Conservation (phyloP, 1,140 invertebrate species). For the Schmidtea mediterranea region DNA sequence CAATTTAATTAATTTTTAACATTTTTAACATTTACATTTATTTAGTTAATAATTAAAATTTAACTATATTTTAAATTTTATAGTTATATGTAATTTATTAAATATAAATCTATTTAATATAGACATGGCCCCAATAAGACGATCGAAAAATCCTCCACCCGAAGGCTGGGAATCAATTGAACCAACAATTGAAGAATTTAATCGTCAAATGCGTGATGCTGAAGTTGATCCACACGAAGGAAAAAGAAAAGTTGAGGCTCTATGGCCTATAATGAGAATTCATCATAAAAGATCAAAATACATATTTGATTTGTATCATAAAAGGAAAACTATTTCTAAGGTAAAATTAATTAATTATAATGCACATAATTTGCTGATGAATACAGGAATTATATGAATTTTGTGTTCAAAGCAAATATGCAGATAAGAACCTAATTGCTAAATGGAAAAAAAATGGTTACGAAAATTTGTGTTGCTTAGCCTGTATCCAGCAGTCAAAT, state of each 20-base stretch:
- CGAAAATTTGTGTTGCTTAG: constrained; percentile 90
- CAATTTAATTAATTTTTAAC: too few relatives aligned
- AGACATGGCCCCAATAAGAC: constrained; percentile 84
- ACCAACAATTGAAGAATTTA: constrained; percentile 81
- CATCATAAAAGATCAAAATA: constrained; percentile 93
- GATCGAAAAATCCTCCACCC: constrained; percentile 69
- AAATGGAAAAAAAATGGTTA: constrained; percentile 99
- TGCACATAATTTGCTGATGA: too few relatives aligned
- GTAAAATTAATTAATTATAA: too few relatives aligned
- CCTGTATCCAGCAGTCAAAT: constrained; percentile 88
- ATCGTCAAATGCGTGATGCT: constrained; percentile 94
- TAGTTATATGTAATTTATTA: too few relatives aligned
- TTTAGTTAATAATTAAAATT: too few relatives aligned
- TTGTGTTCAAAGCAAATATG: constrained; percentile 81
- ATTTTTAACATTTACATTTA: too few relatives aligned
- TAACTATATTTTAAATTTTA: too few relatives aligned
- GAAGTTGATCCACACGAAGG: constrained; percentile 95
- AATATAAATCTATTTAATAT: too few relatives aligned
- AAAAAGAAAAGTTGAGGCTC: constrained; percentile 80
- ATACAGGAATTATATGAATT: constrained; percentile 89
- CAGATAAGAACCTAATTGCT: constrained; percentile 82
- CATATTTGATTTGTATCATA: constrained; percentile 82
- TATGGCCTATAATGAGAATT: constrained; percentile 94
- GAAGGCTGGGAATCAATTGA: constrained; percentile 98
- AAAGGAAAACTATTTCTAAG: constrained; percentile 76